Conservation (phyloP, 2,113 vertebrate species). For the Naja naja region DNA sequence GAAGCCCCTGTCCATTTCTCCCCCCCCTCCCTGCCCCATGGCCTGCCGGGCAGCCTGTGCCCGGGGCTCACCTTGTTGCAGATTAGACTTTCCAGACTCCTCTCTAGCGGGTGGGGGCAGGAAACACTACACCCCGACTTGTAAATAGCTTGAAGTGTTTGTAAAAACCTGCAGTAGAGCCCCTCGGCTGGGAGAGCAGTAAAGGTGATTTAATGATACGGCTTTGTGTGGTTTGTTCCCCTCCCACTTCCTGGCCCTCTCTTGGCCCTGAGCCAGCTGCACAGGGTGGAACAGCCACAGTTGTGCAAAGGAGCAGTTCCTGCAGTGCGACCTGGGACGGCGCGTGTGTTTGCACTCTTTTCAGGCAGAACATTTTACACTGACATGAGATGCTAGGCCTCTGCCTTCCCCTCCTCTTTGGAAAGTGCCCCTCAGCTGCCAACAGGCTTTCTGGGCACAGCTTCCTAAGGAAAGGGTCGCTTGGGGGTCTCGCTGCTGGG, state of each 20-base stretch:
- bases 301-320: too few species aligned
- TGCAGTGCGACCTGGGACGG: background rate
- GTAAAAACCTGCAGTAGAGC: conserved; percentile 33
- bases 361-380: background rate
- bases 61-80: background rate
- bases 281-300: background rate
- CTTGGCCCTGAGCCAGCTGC: background rate
- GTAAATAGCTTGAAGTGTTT: conserved; percentile 29
- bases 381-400: background rate
- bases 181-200: conserved; percentile 42
- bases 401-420: background rate
- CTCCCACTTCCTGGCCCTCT: background rate
- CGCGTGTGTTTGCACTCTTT: background rate
- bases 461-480: background rate
- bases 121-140: conserved; percentile 52
- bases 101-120: conserved; percentile 37
- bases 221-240: conserved; percentile 47
- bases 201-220: conserved; percentile 53
- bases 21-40: rapidly evolving
- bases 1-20: background rate
- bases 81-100: background rate
- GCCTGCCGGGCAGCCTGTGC: background rate
- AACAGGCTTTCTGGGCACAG: background rate
- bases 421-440: background rate
- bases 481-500: background rate